Evolutionary conservation across 2,888 invertebrate genomes (phyloP), one percentile per base, ranked within the genome.

Genomic region (Hypomecis atomaria): DNA sequence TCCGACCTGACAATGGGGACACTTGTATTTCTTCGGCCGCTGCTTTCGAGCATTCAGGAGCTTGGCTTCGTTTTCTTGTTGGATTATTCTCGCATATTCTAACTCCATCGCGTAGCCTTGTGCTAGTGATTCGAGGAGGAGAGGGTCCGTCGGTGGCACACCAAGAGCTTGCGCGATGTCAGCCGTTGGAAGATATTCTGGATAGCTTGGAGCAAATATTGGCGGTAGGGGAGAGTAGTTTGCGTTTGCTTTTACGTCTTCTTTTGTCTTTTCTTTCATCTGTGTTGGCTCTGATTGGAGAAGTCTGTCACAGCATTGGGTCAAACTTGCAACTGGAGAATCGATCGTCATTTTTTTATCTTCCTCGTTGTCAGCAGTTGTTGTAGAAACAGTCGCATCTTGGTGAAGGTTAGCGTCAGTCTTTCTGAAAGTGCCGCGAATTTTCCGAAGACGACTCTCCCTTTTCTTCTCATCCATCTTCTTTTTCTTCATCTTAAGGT

Each of bases 11-110:
- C 98, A 98, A 78, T 97, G 96, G 0, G 97, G 96, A 78, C 99
- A 98, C 73, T 97, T 96, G 87, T 98, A 98, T 80, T 97, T 97
- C 87, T 98, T 97, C 0, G 98, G 98, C 0, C 98, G 93, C 74
- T 97, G 95, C 78, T 97, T 97, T 71, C 95, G 93, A 0, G 95
- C 91, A 75, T 94, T 95, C 4, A 95, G 73, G 0, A 95, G 86
- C 78, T 95, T 96, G 0, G 94, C 92, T 77, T 96, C 95, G 67
- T 95, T 95, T 76, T 96, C 96, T 84, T 96, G 95, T 43, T 94
- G 95, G 53, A 96, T 82, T 54, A 96, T 95, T 67, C 96, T 93
- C 0, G 95, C 95, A 78, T 96, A 96, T 79, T 96, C 96, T 45
- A 94, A 82, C 72, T 96, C 96, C 93, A 96, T 93, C 0, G 95